phyloP scores from a whole-genome alignment of 2,888 invertebrate genomes.

The Xestia rhomboidea region DNA sequence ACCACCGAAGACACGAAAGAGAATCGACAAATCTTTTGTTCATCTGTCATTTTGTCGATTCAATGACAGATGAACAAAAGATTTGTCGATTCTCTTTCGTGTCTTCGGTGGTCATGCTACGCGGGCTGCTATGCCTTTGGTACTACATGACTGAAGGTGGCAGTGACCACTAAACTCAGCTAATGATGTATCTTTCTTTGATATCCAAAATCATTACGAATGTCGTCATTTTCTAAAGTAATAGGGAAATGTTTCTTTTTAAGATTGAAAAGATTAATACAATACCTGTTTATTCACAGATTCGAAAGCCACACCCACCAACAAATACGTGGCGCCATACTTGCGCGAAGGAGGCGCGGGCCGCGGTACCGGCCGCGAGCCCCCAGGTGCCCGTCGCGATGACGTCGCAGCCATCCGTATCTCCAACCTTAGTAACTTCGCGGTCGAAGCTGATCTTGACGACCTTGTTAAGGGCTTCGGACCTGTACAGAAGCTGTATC shows the following conservation, averaged over 20 bases:
- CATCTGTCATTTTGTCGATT: no score
- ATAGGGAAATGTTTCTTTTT: neutral
- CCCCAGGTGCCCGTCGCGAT: conserved; percentile 93
- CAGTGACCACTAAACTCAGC: neutral
- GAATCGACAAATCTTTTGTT: no score
- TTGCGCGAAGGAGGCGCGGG: conserved; percentile 96
- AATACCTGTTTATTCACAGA: conserved; percentile 70
- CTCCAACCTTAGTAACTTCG: conserved; percentile 99
- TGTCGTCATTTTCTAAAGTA: neutral
- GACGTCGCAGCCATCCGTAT: conserved; percentile 98
- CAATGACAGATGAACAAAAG: no score
- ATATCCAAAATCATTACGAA: neutral
- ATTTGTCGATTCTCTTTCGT: no score
- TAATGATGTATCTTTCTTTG: no score
- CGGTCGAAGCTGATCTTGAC: conserved; percentile 98
- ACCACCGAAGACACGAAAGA: no score
- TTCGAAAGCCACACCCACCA: conserved; percentile 86
- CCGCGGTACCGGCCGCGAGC: conserved; percentile 91
- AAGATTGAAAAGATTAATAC: neutral
- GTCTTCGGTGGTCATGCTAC: no score
- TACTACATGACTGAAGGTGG: neutral
- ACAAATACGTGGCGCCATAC: conserved; percentile 97
- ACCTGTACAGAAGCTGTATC: conserved; percentile 97
- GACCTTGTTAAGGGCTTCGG: conserved; percentile 98
- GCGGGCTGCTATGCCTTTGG: neutral